A percentile compares a stretch with the other conserved stretches of the same genome.
These are phyloP conservation scores for Paedocypris sp. DNA, from an alignment of 2,113 vertebrate species.

Conservation along the genomic window DNA sequence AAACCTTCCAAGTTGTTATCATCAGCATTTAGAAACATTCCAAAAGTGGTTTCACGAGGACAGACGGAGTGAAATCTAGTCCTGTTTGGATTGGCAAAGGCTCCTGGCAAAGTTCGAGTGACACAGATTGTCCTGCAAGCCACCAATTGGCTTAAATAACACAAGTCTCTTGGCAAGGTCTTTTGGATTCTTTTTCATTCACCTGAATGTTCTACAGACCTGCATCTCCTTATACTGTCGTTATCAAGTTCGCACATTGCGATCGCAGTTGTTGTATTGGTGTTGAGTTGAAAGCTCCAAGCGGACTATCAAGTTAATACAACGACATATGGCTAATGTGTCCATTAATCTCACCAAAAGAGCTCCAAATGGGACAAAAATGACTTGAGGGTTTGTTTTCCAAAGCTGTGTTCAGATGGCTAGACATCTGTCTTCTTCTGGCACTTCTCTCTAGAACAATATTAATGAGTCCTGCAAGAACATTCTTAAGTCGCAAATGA, in stretches of 20 bases:
- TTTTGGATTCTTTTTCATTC: no score
- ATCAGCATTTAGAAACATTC: no score
- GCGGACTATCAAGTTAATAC: not conserved
- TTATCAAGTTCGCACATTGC: no score
- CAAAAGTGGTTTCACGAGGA: not conserved
- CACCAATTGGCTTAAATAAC: conserved; percentile 6
- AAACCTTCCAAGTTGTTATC: no score
- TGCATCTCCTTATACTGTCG: no score
- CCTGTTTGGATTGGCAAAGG: not conserved
- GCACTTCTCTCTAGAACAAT: not conserved
- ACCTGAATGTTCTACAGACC: no score
- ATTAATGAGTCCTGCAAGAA: not conserved
- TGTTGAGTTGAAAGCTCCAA: no score
- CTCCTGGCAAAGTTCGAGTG: conserved; percentile 2
- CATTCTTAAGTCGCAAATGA: not conserved
- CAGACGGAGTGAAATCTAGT: not conserved
- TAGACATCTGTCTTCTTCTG: conserved; percentile 16
- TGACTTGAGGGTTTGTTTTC: conserved; percentile 11
- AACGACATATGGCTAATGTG: conserved; percentile 6
- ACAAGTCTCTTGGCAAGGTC: no score
- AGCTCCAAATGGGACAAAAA: not conserved
- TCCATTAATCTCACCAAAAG: not conserved
- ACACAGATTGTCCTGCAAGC: no score
- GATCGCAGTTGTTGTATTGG: no score
- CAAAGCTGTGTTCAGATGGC: conserved; percentile 10